phyloP scores from a whole-genome alignment of 2,888 invertebrate species.

The Dicyrtomina minuta region DNA sequence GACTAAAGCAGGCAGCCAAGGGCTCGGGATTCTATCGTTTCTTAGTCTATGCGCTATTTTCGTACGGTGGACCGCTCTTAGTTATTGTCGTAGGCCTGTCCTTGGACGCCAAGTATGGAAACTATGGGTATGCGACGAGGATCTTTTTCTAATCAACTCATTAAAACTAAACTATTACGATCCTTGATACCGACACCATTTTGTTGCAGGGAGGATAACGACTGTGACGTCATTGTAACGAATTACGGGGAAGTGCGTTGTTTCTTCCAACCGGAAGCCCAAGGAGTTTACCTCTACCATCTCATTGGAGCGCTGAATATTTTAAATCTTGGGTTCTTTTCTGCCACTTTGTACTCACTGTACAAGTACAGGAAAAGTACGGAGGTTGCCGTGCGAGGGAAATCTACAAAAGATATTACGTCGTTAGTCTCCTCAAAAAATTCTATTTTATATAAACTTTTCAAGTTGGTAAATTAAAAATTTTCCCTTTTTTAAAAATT shows the following conservation, averaged over 20 bases:
- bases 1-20: neutral
- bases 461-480: too few species aligned
- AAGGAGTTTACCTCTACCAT: conserved; percentile 22
- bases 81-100: neutral
- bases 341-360: neutral
- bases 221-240: conserved; percentile 18
- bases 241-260: conserved; percentile 15
- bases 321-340: conserved; percentile 16
- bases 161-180: too few species aligned
- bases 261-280: neutral
- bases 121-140: too few species aligned
- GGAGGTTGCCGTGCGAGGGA: neutral
- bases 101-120: conserved; percentile 5
- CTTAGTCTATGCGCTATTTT: neutral
- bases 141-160: too few species aligned
- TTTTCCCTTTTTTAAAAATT: neutral
- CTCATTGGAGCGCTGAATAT: conserved; percentile 5
- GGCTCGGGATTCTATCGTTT: neutral
- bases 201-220: neutral
- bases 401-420: neutral
- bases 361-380: neutral
- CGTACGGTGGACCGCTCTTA: conserved; percentile 23
- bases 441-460: neutral
- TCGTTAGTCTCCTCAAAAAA: conserved; percentile 6
- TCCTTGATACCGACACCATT: too few species aligned